A percentile compares a stretch with the other conserved stretches of the same genome.
Evolutionary conservation across 2,888 invertebrate species (phyloP).

Genomic region (Dryadula phaetusa): DNA sequence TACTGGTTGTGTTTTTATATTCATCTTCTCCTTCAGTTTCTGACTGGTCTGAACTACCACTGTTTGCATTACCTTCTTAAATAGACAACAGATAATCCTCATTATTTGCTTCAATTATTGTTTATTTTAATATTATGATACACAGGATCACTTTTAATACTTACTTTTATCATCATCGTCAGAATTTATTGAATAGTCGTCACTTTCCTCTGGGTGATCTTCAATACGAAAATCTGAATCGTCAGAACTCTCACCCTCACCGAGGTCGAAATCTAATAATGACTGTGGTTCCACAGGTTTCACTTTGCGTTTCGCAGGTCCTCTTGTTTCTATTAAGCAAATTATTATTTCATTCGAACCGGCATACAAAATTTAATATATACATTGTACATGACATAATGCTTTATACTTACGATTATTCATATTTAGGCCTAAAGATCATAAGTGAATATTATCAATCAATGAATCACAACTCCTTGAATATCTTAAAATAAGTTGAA

Average conservation of each 20-base stretch:
- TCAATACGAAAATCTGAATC: conserved; percentile 97
- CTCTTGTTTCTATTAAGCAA: conserved; percentile 77
- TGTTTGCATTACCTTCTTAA: conserved; percentile 59
- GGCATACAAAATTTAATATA: conserved; percentile 20
- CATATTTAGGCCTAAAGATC: conserved; percentile 33
- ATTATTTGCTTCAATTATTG: background rate
- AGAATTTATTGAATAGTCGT: conserved; percentile 88
- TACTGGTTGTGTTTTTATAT: conserved; percentile 65
- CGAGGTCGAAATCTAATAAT: conserved; percentile 92
- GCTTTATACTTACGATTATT: conserved; percentile 40
- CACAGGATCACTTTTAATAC: background rate
- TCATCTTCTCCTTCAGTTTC: conserved; percentile 73
- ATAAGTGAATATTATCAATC: background rate
- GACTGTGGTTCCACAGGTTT: conserved; percentile 91
- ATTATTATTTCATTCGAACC: conserved; percentile 14
- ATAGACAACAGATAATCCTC: conserved; percentile 28
- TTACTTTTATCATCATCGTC: conserved; percentile 86
- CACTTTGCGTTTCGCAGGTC: conserved; percentile 91
- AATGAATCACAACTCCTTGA: background rate
- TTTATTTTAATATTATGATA: background rate
- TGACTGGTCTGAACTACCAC: conserved; percentile 69
- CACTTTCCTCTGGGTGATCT: conserved; percentile 92
- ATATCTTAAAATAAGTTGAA: background rate
- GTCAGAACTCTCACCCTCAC: conserved; percentile 96
- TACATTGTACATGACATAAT: conserved; percentile 2